Base-by-base conservation (phyloP, 2,797 vertebrate species). In the Sebastes cheni region DNA sequence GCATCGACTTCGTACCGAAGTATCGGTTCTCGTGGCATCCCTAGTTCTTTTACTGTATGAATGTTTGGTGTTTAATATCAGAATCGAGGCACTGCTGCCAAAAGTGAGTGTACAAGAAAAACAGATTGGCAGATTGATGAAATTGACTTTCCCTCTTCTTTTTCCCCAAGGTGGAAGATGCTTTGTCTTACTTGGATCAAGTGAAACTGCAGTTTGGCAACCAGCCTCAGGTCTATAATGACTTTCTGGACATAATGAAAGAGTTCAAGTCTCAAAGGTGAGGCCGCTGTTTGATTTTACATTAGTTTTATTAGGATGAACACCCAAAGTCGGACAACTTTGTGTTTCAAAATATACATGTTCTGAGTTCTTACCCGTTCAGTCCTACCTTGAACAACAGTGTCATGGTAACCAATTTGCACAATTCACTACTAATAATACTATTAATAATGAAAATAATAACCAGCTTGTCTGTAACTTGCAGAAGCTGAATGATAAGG, bases 201-300 rank as follows among this genome's bases (percentile, higher is more conserved):
- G 99, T 99, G 88, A 99, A 99, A 88, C 94, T 99, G 83, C 99
- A 99, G 77, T 99, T 99, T 90, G 98, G 98, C 90, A 99, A 98
- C 95, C 99, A 99, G 88, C 99, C 99, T 75, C 99, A 99, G 95
- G 98, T 99, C 93, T 99, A 99, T 95, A 99, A 99, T 84, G 99
- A 99, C 92, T 99, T 99, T 89, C 96, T 99, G 93, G 98, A 99
- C 90, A 99, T 99, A 90, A 99, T 99, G 99, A 99, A 99, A 94
- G 98, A 99, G 93, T 99, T 99, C 91, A 99, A 99, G 92, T 99
- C 98, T 93, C 99, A 99, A 77, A 99, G 98, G 98, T 99, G 72
- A 88, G 81, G 3, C 4, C 13, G 22, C 12, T 5, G 36, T 81
- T 82, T n/a, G 8, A 30, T 50, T 61, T 56, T 8, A 61, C 20